Evolutionary conservation across 2,113 vertebrate species (phyloP), one percentile per base, ranked within the genome.

Genomic region (rat (Rattus norvegicus)): DNA sequence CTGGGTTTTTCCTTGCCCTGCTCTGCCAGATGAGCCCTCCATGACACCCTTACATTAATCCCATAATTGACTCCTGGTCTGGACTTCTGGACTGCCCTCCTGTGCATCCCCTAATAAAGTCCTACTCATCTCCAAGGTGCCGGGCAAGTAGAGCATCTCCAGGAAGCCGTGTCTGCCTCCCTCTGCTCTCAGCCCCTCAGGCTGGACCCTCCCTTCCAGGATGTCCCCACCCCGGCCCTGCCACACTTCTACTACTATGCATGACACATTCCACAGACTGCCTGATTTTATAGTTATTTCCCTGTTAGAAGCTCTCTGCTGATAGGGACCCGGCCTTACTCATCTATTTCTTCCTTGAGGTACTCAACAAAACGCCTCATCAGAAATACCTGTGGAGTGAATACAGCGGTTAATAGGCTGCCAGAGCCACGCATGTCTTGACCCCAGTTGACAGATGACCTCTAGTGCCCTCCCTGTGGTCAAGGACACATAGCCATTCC

Each of bases 41-140:
- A 0, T 7, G 7, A 7, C 36, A 13, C 39, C 7, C 43, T 49
- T 10, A 0, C 0, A n/a, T 6, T 0, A 19, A 4, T 4, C 69
- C 43, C 65, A 24, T 76, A n/a, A 20, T 39, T 39, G 43, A 54
- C 49, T 87, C 61, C 30, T 30, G 39, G 54, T 47, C 88, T 1
- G 0, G 1, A 6, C 65, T 7, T 47, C 88, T 1, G 0, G 1
- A 6, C 59, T 7, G 1, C 39, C n/a, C 8, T 39, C 54, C 36
- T 9, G 2, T 11, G 52, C 7, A 39, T 13, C 43, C 49, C 33
- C 43, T 8, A 16, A 4, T 0, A 39, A 36, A 24, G 4, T 33
- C 70, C 47, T 22, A 8, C 72, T 73, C 79, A 19, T 54, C 75
- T n/a, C 93, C 84, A 13, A 75, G 39, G 77, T 56, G 28, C 30